Conservation (phyloP, 1,140 invertebrate species). For the Heliconius nattereri region DNA sequence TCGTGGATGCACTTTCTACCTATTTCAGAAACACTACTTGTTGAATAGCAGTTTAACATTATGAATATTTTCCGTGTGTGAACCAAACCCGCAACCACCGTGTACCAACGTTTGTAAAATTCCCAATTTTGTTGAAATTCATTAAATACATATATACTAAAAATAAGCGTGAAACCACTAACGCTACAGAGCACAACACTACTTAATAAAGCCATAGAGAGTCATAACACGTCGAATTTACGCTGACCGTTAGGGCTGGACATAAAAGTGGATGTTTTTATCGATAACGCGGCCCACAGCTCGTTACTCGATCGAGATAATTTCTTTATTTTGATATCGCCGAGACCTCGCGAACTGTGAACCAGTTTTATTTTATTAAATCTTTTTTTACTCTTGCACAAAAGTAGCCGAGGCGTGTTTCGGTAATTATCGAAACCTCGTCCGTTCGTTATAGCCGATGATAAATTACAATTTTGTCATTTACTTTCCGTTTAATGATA, state of each 20-base stretch:
- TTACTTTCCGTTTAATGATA: conserved; percentile 36
- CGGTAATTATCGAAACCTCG: conserved; percentile 48
- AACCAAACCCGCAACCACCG: neutral
- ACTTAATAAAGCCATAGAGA: conserved; percentile 62
- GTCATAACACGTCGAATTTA: conserved; percentile 63
- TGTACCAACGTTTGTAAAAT: neutral
- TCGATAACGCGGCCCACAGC: conserved; percentile 57
- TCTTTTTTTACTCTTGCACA: conserved; percentile 36
- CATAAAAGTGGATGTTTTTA: conserved; percentile 63
- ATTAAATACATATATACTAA: neutral
- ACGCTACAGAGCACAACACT: conserved; percentile 40
- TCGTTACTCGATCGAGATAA: conserved; percentile 59
- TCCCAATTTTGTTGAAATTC: too few species aligned
- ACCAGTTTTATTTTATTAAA: conserved; percentile 47
- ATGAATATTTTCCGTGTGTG: neutral
- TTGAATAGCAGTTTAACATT: too few species aligned
- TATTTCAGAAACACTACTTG: too few species aligned
- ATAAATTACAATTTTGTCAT: conserved; percentile 46
- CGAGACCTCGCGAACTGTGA: conserved; percentile 46
- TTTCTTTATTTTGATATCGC: conserved; percentile 64
- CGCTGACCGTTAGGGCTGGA: conserved; percentile 52
- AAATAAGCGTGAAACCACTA: neutral
- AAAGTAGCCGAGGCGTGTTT: conserved; percentile 46
- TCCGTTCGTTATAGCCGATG: conserved; percentile 44
- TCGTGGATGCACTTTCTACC: neutral